phyloP scores from a whole-genome alignment of 1,140 invertebrate genomes.

The Diprion similis region DNA sequence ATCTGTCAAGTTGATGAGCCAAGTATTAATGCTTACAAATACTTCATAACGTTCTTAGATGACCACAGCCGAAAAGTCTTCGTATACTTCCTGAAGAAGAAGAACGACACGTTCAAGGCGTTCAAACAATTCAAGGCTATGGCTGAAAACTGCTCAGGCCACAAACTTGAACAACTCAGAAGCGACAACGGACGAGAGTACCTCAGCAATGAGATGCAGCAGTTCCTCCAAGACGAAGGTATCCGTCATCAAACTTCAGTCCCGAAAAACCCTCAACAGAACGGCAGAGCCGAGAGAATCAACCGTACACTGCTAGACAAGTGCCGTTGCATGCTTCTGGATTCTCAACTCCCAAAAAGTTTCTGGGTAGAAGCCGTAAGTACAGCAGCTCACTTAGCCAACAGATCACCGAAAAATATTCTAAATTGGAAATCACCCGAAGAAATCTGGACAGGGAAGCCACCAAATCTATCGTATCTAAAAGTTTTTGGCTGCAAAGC shows the following conservation, averaged over 20 bases:
- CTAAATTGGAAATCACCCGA: slow-evolving; percentile 25
- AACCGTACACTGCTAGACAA: slow-evolving; percentile 28
- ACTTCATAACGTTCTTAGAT: slow-evolving; percentile 29
- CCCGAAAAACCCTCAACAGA: slow-evolving; percentile 41
- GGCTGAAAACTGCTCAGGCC: slow-evolving; percentile 35
- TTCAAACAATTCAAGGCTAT: slow-evolving; percentile 31
- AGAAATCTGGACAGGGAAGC: slow-evolving; percentile 23
- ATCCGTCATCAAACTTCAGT: slow-evolving; percentile 32
- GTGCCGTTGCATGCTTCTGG: slow-evolving; percentile 26
- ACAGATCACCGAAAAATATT: slow-evolving; percentile 17
- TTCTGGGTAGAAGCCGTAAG: slow-evolving; percentile 29
- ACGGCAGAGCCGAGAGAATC: slow-evolving; percentile 41
- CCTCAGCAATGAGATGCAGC: slow-evolving; percentile 31
- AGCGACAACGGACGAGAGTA: slow-evolving; percentile 48
- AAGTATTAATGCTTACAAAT: background rate
- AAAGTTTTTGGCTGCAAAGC: slow-evolving; percentile 41
- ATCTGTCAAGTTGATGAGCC: background rate
- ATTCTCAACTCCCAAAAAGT: slow-evolving; percentile 16
- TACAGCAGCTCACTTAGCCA: slow-evolving; percentile 25
- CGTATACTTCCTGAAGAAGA: slow-evolving; percentile 35
- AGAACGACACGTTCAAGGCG: slow-evolving; percentile 23
- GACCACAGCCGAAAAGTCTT: slow-evolving; percentile 27
- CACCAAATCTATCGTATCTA: slow-evolving; percentile 30
- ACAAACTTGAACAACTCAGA: slow-evolving; percentile 32
- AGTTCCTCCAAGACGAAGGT: slow-evolving; percentile 19